Conservation (phyloP, 2,113 vertebrate genomes). For the Syrmaticus mikado region DNA sequence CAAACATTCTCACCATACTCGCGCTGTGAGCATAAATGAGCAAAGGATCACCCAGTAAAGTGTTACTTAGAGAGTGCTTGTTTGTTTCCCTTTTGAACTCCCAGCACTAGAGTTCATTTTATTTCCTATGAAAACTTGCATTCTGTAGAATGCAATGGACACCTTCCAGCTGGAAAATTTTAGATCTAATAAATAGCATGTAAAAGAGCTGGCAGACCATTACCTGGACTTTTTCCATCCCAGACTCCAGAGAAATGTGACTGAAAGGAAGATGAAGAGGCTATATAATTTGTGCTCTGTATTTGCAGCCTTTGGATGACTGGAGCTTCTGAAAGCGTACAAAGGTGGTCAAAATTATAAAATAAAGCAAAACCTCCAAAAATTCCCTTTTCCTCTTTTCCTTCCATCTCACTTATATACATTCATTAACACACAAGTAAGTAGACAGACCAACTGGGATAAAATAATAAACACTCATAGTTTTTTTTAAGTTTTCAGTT, state of each 20-base stretch:
- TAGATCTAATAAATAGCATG: background rate
- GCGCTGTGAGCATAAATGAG: rapidly evolving
- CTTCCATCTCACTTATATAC: background rate
- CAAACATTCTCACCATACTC: background rate
- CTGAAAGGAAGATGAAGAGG: background rate
- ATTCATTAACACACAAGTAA: background rate
- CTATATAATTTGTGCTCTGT: background rate
- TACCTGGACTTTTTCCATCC: background rate
- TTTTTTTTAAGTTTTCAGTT: background rate
- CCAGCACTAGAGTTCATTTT: background rate
- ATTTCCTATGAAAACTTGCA: background rate
- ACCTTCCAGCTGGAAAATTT: background rate
- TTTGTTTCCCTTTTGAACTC: background rate
- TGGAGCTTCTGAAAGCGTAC: background rate
- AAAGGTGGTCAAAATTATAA: background rate
- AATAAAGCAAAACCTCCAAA: background rate
- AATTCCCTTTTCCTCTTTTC: background rate
- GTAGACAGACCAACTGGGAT: background rate
- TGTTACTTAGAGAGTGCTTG: background rate
- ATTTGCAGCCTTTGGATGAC: background rate
- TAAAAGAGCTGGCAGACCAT: background rate
- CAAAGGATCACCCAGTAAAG: background rate
- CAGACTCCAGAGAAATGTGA: background rate
- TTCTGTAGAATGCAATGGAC: background rate
- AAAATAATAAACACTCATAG: background rate